A percentile compares a stretch with the other conserved stretches of the same genome.
These are phyloP conservation scores for Poecile montanus DNA, from an alignment of 2,797 vertebrate species.

Conservation along the genomic window DNA sequence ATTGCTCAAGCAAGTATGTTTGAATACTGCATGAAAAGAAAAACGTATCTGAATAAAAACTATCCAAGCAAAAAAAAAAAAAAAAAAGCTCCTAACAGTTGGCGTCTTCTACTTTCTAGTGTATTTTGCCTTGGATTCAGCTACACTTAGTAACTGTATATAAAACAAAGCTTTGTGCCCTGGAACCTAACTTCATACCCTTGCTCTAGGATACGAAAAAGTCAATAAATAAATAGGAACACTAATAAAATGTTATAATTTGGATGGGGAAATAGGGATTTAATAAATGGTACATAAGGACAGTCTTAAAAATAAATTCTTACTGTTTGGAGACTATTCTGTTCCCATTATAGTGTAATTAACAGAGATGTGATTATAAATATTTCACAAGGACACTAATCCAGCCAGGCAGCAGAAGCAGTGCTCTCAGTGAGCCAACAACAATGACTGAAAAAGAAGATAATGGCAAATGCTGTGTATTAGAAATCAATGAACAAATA, in stretches of 20 bases:
- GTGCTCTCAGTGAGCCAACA: background rate
- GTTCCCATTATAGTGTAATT: background rate
- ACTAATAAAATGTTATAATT: background rate
- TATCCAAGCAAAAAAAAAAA: constrained; percentile 22
- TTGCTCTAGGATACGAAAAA: background rate
- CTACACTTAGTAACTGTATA: background rate
- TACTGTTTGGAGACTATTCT: background rate
- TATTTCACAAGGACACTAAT: background rate
- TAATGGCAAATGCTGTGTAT: background rate
- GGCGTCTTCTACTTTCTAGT: background rate
- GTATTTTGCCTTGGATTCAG: constrained; percentile 10
- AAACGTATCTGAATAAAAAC: background rate
- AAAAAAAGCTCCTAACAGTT: background rate
- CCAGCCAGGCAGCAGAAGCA: background rate
- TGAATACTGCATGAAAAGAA: background rate
- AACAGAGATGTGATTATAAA: background rate
- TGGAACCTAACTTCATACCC: background rate
- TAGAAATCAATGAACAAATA: background rate
- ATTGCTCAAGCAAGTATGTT: constrained; percentile 13
- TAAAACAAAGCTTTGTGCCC: background rate
- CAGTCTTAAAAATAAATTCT: constrained; percentile 6
- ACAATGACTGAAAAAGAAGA: background rate
- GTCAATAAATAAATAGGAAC: constrained; percentile 11
- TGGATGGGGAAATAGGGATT: background rate
- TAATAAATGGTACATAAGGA: background rate